A percentile compares a stretch with the other conserved stretches of the same genome.
Evolutionary conservation across 2,113 vertebrate species (phyloP).

Genomic region (Bagarius yarrelli): DNA sequence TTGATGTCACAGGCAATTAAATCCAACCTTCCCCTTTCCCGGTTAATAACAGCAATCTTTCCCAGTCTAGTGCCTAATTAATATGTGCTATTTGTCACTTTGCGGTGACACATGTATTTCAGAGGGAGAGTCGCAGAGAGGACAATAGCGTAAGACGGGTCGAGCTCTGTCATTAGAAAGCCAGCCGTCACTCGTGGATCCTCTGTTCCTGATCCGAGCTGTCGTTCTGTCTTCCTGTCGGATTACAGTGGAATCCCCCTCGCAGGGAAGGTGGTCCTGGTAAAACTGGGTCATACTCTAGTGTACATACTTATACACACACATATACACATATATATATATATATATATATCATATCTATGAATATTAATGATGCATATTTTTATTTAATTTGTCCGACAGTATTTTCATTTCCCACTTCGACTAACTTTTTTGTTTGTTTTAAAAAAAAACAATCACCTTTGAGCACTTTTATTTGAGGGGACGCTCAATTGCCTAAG

Average conservation of each 20-base stretch:
- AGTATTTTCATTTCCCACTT: not conserved
- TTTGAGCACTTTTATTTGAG: slow-evolving; percentile 21
- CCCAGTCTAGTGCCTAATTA: slow-evolving; percentile 99
- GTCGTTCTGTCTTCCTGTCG: slow-evolving; percentile 44
- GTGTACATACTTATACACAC: too few species aligned
- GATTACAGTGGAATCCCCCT: slow-evolving; percentile 41
- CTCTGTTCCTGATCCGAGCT: slow-evolving; percentile 37
- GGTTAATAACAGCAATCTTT: slow-evolving; percentile 99
- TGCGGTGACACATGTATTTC: slow-evolving; percentile 98
- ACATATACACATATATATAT: not conserved
- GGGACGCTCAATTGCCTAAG: slow-evolving; percentile 27
- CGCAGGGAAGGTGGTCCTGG: not conserved
- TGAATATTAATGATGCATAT: not conserved
- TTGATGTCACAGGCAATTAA: slow-evolving; percentile 99
- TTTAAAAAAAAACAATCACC: slow-evolving; percentile 1
- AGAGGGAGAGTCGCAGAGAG: slow-evolving; percentile 74
- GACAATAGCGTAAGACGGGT: slow-evolving; percentile 69
- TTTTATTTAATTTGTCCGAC: not conserved
- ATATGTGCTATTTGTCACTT: slow-evolving; percentile 99
- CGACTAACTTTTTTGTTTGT: not conserved
- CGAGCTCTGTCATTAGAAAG: slow-evolving; percentile 66
- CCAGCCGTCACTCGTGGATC: slow-evolving; percentile 51
- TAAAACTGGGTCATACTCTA: not conserved
- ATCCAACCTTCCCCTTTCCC: slow-evolving; percentile 96
- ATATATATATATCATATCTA: not conserved